A percentile compares a stretch with the other conserved stretches of the same genome.
Conservation (phyloP, 2,797 vertebrate genomes). For the Channallabes apus region DNA sequence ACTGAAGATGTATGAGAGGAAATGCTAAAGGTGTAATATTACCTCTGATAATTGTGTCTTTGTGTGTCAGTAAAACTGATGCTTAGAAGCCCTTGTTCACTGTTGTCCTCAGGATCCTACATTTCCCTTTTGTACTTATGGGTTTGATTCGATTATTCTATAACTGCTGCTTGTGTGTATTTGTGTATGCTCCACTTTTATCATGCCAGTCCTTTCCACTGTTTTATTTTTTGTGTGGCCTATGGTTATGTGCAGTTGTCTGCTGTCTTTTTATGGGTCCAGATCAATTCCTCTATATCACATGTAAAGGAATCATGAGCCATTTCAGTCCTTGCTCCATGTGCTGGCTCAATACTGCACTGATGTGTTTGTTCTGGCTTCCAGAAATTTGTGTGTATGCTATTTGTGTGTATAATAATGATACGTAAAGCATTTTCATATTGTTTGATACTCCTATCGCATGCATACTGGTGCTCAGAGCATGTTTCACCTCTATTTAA, state of each 20-base stretch:
- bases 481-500: constrained; percentile 50
- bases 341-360: constrained; percentile 47
- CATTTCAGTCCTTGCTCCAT: constrained; percentile 48
- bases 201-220: background rate
- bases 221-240: constrained; percentile 20
- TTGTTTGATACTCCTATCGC: constrained; percentile 47
- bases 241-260: constrained; percentile 39
- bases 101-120: constrained; percentile 61
- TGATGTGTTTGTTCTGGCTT: constrained; percentile 36
- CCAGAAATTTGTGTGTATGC: constrained; percentile 37
- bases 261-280: constrained; percentile 47
- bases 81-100: constrained; percentile 56
- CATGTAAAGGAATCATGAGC: constrained; percentile 54
- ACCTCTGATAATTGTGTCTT: constrained; percentile 55
- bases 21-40: constrained; percentile 49
- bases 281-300: constrained; percentile 45
- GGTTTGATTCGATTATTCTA: constrained; percentile 45
- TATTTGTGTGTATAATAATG: constrained; percentile 22
- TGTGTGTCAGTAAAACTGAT: constrained; percentile 44
- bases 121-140: constrained; percentile 53
- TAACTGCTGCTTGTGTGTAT: constrained; percentile 46
- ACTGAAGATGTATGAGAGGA: constrained; percentile 34
- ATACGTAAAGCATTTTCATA: constrained; percentile 35
- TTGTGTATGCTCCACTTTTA: constrained; percentile 15
- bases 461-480: constrained; percentile 53